Conservation (phyloP, 2,113 vertebrate genomes). For the Ivindomyrus marchei region DNA sequence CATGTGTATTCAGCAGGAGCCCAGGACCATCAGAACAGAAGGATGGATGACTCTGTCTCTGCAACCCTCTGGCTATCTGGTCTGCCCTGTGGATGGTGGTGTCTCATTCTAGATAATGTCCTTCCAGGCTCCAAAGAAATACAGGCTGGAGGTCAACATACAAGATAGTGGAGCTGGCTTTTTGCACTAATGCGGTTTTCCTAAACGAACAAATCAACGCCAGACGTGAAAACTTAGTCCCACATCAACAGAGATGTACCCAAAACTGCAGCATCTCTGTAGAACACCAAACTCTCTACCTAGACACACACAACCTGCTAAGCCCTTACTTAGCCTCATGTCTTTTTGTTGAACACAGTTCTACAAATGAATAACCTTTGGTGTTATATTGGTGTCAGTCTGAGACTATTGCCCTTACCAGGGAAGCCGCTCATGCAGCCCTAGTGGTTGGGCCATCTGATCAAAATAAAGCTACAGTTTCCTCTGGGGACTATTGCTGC, state of each 20-base stretch:
- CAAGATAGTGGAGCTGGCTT: background rate
- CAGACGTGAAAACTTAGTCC: background rate
- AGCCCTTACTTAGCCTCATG: background rate
- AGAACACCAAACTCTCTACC: background rate
- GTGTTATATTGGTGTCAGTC: background rate
- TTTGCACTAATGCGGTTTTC: background rate
- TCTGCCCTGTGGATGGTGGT: background rate
- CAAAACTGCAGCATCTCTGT: background rate
- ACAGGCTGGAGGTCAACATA: background rate
- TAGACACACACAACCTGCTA: background rate
- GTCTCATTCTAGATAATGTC: background rate
- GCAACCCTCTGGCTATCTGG: background rate
- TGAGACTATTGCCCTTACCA: background rate
- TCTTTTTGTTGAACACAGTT: background rate
- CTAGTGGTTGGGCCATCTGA: background rate
- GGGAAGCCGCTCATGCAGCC: background rate
- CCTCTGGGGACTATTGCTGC: background rate
- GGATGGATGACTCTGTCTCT: slow-evolving; percentile 1
- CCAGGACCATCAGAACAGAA: background rate
- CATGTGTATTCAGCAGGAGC: background rate
- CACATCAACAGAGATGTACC: background rate
- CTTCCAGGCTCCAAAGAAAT: background rate
- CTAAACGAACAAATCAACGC: background rate
- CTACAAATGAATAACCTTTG: background rate
- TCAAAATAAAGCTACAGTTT: background rate